phyloP scores from a whole-genome alignment of 2,113 vertebrate genomes.

The Eurystomus gularis region DNA sequence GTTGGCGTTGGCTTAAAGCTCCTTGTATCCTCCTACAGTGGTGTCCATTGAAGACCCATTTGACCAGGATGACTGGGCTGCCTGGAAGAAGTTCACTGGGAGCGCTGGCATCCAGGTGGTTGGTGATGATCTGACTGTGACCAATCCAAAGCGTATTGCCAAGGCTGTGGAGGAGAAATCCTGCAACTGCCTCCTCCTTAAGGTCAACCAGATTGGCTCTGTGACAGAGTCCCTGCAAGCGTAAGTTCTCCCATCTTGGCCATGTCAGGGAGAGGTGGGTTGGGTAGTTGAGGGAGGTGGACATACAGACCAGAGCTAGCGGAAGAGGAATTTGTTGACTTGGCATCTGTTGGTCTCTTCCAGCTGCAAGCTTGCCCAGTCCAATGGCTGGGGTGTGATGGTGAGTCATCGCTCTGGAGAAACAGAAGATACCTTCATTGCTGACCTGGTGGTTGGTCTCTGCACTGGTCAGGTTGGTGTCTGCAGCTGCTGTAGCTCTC shows the following conservation, averaged over 20 bases:
- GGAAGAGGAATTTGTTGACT: neutral
- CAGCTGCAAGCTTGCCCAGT: slow-evolving; percentile 94
- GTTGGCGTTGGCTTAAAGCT: neutral
- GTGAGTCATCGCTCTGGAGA: slow-evolving; percentile 96
- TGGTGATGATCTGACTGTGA: slow-evolving; percentile 94
- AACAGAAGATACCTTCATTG: slow-evolving; percentile 96
- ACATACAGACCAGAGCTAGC: accelerated
- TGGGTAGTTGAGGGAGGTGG: neutral
- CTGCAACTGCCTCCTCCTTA: slow-evolving; percentile 97
- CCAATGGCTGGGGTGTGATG: slow-evolving; percentile 96
- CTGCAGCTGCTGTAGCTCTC: neutral
- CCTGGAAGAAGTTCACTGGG: slow-evolving; percentile 92
- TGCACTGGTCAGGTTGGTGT: slow-evolving; percentile 88
- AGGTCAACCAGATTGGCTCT: slow-evolving; percentile 98
- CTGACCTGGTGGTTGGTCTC: slow-evolving; percentile 93
- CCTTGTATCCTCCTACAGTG: slow-evolving; percentile 71
- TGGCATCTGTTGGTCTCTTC: neutral
- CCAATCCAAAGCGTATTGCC: slow-evolving; percentile 94
- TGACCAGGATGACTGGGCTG: slow-evolving; percentile 96
- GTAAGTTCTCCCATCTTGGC: slow-evolving; percentile 73
- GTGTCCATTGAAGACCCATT: slow-evolving; percentile 98
- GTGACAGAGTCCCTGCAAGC: slow-evolving; percentile 96
- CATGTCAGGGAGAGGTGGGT: accelerated
- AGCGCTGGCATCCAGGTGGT: slow-evolving; percentile 90
- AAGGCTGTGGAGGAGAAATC: slow-evolving; percentile 87